Base-by-base conservation (phyloP, 2,888 invertebrate genomes). In the Tachina fera region DNA sequence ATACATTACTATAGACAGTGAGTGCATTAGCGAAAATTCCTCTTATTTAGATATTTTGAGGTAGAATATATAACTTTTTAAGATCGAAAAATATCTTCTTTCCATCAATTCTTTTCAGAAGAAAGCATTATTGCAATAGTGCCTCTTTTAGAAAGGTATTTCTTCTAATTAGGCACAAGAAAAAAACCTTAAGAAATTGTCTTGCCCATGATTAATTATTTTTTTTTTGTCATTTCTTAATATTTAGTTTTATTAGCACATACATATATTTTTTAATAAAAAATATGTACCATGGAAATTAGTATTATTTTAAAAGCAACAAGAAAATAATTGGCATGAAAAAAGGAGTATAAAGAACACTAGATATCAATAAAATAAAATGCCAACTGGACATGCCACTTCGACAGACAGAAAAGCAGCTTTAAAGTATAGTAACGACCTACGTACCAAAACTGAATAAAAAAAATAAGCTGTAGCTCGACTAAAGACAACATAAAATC, bases 351-450 rank as follows among this genome's bases (percentile, higher is more conserved):
- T 68, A 82, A 51, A n/a, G n/a, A n/a, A 53, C 22, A 60, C 47
- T 49, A 65, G 76, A 76, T 70, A 79, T 63, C 53, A 77, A 47
- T n/a, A 68, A 83, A 67, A 80, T 79, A 76, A 71, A 76, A 83
- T 83, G 79, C 79, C 83, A 86, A 45, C 63, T 47, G 39, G 53
- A 68, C 60, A 63, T 41, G 51, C 67, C 71, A 74, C n/a, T 61
- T 19, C 41, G 47, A 67, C 67, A 49, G 63, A 6, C 79, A 63
- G 51, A 2, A 22, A 45, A 61, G 45, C 65, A 72, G 61, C 51
- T 53, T 83, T 83, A 72, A 71, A 76, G 49, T 71, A 65, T 49
- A 13, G 14, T 22, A 67, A 22, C 83, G 67, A n/a, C 77, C 83
- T 68, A 83, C 83, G 77, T 68, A 72, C 4, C 5, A 60, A 53